These are phyloP conservation scores for Musca domestica DNA, from an alignment of 1,140 invertebrate genomes.

Conservation along the genomic window DNA sequence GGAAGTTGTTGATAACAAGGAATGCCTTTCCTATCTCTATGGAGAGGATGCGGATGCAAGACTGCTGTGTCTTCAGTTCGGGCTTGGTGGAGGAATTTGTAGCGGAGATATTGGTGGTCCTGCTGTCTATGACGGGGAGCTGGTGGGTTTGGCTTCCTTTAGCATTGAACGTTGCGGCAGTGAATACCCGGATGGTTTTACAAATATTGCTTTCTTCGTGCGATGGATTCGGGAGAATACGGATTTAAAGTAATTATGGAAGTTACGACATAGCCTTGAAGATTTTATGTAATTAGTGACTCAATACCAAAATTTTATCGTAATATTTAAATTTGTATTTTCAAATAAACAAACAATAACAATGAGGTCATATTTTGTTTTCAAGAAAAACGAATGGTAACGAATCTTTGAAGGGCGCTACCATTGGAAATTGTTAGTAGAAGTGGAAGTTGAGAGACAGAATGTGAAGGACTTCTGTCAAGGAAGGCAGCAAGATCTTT, in stretches of 20 bases:
- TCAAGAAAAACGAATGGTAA: too few species aligned
- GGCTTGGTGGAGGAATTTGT: conserved; percentile 1
- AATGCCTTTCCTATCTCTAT: background rate
- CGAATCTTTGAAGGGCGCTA: too few species aligned
- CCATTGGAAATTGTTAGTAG: too few species aligned
- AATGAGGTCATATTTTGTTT: too few species aligned
- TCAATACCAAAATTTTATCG: too few species aligned
- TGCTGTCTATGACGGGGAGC: background rate
- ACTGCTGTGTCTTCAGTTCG: background rate
- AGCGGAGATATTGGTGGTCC: conserved; percentile 9
- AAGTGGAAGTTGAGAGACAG: too few species aligned
- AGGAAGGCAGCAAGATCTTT: too few species aligned
- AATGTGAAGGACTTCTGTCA: too few species aligned
- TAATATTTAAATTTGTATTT: too few species aligned
- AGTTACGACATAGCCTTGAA: too few species aligned
- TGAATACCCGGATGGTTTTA: conserved; percentile 7
- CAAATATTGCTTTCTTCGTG: background rate
- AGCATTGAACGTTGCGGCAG: background rate
- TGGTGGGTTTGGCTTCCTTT: conserved; percentile 8
- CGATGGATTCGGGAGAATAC: conserved; percentile 9
- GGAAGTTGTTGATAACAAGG: background rate
- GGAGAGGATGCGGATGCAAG: background rate
- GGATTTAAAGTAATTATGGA: background rate
- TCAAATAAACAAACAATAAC: too few species aligned
- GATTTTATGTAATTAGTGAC: too few species aligned